These are phyloP conservation scores for Ceratosolen fusciceps DNA, from an alignment of 1,140 invertebrate genomes.

Conservation along the genomic window DNA sequence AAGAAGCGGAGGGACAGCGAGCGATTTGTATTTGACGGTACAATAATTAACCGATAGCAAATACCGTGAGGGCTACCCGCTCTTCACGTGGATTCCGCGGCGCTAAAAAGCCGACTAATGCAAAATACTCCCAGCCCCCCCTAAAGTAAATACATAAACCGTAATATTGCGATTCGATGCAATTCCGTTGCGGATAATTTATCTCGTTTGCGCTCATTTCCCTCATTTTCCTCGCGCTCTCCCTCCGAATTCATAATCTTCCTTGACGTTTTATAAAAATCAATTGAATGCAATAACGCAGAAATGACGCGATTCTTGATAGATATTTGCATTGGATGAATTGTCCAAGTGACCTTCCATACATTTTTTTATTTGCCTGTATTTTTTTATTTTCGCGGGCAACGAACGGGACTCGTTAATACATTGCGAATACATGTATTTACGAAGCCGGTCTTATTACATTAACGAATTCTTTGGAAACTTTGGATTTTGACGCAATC, in stretches of 20 bases:
- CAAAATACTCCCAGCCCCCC: neutral
- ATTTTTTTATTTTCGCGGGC: no score
- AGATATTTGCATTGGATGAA: no score
- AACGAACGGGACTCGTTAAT: no score
- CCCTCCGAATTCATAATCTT: neutral
- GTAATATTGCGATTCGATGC: neutral
- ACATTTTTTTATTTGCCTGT: no score
- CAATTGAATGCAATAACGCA: neutral
- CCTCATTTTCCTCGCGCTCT: neutral
- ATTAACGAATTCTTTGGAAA: no score
- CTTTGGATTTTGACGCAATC: no score
- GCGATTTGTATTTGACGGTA: neutral
- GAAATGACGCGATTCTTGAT: no score
- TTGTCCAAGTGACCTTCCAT: no score
- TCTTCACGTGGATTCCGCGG: neutral
- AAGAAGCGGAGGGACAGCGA: neutral
- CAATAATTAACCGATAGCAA: slow-evolving; percentile 10
- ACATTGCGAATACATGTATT: no score
- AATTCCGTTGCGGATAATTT: no score
- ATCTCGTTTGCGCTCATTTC: no score
- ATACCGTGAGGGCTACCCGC: neutral
- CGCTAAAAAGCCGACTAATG: neutral
- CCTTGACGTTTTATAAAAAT: neutral
- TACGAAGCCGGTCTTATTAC: no score
- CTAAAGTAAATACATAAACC: neutral